Base-by-base conservation (phyloP, 1,140 invertebrate genomes). In the Physella acuta region DNA sequence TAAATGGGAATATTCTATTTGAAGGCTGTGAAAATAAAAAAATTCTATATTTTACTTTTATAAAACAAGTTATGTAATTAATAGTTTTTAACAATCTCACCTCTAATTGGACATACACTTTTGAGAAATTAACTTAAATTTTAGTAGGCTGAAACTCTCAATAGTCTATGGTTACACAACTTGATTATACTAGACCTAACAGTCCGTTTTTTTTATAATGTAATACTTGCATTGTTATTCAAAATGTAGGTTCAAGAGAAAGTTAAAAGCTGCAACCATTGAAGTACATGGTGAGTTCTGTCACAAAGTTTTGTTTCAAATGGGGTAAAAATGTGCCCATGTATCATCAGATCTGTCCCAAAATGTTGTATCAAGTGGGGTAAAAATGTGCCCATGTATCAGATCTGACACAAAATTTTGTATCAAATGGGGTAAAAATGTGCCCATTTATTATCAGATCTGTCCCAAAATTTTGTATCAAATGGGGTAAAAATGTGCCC, bases 221-320 rank as follows among this genome's bases (percentile, higher is more conserved):
- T n/a, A n/a, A n/a, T n/a, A 30, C 55, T 31, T 56, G 4, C 20
- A 11, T 60, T 34, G 8, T 16, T 37, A 28, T 58, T 58, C 56
- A 8, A 28, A 24, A 58, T 58, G 1, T 28, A 61, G 59, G 26
- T 61, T 61, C 36, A 61, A 61, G 17, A 61, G 59, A 20, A 61
- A 61, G 36, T 34, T 61, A 39, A 61, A 39, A 44, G 59, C 59
- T 37, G 59, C 59, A 31, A 61, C 59, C 16, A 26, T 39, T 37
- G 59, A 61, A 39, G 59, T 61, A 37, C 4, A 61, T 61, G 59
- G 59, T 61, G 37, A 59, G 56, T 59, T 59, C n/a, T 31, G 5
- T 44, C 39, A 11, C 20, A 44, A 11, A 11, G 20, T 20, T 44
- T 44, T 44, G 8, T 44, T 8, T 44, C 20, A 11, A 20, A 8